Base-by-base conservation (phyloP, 2,113 vertebrate genomes). In the Terrapene triunguis region DNA sequence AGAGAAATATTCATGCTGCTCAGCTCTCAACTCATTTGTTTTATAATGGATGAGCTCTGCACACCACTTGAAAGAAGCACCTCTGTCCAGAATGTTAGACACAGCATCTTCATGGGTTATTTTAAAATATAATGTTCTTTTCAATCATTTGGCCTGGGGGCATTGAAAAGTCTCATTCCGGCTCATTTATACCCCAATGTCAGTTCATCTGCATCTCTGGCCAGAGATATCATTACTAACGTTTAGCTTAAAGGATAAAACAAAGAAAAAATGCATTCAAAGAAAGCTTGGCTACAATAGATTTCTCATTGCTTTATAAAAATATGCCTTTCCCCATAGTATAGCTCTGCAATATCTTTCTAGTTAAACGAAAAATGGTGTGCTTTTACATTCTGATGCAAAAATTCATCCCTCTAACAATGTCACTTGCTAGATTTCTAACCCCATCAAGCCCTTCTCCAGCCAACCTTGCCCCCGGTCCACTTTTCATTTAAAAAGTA, bases 121-220 rank as follows among this genome's bases (percentile, higher is more conserved):
- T 92, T 96, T 89, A 29, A 59, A 35, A 57, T 32, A 59, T 38
- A 92, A 87, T 89, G 89, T 93, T 62, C 76, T 80, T 81, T 32
- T 80, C 87, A 76, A 51, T 94, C 72, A 89, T 32, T 85, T 87
- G 69, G 74, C 38, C 85, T 74, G 72, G 6, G 81, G 86, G 55
- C 59, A 92, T 0, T 8, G 69, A 57, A 94, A 89, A 87, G 91
- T 89, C 35, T 87, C 62, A 59, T 54, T 89, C 90, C 65, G 50
- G 27, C 10, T 29, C 12, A 59, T 97, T 85, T 86, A 48, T 59
- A 19, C 35, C 13, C 51, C 42, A 32, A 8, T 90, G 47, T 35
- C 76, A 87, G 48, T 93, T 0, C 76, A 78, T 57, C 21, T 72
- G 1, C 51, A 32, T n/a, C 53, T 83, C 54, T 59, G 47, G 42